Base-by-base conservation (phyloP, 2,888 invertebrate genomes). In the Platerodrilus igneus region DNA sequence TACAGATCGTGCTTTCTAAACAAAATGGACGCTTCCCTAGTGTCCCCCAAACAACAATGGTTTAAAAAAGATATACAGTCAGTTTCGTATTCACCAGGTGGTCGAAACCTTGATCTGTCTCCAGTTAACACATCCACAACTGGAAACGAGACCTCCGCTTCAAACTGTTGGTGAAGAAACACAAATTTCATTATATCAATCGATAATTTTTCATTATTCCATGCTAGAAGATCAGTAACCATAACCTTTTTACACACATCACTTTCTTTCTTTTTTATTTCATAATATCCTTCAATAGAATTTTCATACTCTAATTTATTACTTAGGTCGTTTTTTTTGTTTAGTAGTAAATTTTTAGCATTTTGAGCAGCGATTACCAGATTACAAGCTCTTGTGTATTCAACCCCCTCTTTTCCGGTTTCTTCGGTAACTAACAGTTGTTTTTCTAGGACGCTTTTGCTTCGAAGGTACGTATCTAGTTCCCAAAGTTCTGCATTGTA, bases 131-230 rank as follows among this genome's bases (percentile, higher is more conserved):
- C 33, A 39, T 57, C 50, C 14, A 50, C 36, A 3, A 68, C 57
- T 15, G 50, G 50, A 41, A 61, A 65, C 6, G 57, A 57, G 1
- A 67, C 50, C 29, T 50, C 50, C 17, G 51, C 52, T 51, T 69
- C 68, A 4, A 53, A 56, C 17, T 60, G 53, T 5, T 74, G 67
- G 43, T 76, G 71, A 15, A 63, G 60, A 49, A 68, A 77, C 40
- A 68, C 64, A 49, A 76, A 74, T 40, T 69, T 69, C 66, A 77
- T 68, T 56, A 77, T 71, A 18, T 70, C 62, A 0, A 70, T 62
- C 1, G 63, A 57, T 2, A 60, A 48, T 19, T 60, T 50, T 34
- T 68, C 73, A 45, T 77, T 77, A 49, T 76, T 78, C 77, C 77
- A 78, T 1, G 68, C 61, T 17, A 66, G 35, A 7, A 69, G 28